Percentiles rank a stretch among this genome's conserved stretches.
Evolutionary conservation across 2,113 vertebrate species (phyloP).

Genomic region (Prionailurus viverrinus): DNA sequence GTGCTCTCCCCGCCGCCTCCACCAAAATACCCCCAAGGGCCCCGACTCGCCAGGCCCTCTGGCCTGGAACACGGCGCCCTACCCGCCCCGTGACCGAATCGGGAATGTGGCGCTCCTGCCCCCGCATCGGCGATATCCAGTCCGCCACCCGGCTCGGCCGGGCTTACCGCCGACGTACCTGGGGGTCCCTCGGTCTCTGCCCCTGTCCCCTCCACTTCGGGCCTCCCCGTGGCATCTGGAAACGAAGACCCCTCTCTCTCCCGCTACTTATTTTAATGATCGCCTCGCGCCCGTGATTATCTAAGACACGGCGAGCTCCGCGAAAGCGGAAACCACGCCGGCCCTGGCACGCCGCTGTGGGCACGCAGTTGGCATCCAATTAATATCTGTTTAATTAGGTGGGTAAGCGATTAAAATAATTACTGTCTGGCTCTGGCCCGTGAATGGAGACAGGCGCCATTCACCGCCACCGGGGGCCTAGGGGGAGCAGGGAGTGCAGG

Average conservation of each 20-base stretch:
- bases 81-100: fast-evolving
- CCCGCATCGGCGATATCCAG: fast-evolving
- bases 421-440: constrained; percentile 56
- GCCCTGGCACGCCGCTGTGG: not conserved
- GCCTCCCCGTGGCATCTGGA: not conserved
- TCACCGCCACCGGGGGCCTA: not conserved
- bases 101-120: fast-evolving
- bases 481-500: not conserved
- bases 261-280: not conserved
- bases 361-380: constrained; percentile 45
- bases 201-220: not conserved
- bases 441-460: constrained; percentile 21
- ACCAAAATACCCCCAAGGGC: not conserved
- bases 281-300: not conserved
- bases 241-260: constrained; percentile 34
- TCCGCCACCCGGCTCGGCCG: fast-evolving
- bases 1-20: not conserved
- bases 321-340: not conserved
- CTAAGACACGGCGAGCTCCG: not conserved
- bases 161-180: not conserved
- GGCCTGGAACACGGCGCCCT: not conserved
- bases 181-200: not conserved
- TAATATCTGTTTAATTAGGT: constrained; percentile 76
- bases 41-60: fast-evolving
- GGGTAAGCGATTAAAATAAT: constrained; percentile 73